phyloP scores from a whole-genome alignment of 2,113 vertebrate species.

The Syngnathus scovelli region DNA sequence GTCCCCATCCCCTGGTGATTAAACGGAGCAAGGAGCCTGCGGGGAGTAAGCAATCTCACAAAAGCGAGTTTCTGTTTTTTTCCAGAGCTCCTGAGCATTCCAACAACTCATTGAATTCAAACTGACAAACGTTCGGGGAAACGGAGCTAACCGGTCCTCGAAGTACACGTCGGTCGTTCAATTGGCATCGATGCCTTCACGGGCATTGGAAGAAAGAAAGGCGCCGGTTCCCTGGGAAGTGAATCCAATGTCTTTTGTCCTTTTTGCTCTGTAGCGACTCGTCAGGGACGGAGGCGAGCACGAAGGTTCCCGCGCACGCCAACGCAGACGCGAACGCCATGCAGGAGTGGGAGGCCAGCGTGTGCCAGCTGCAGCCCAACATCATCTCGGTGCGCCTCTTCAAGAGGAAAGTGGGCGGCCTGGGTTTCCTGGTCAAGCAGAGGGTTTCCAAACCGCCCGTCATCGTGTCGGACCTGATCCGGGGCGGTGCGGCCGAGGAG shows the following conservation, averaged over 20 bases:
- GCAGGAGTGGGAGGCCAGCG: slow-evolving; percentile 84
- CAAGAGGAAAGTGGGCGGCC: slow-evolving; percentile 90
- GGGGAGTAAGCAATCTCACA: too few species aligned
- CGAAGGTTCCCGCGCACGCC: background rate
- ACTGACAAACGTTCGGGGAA: too few species aligned
- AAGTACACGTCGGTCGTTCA: too few species aligned
- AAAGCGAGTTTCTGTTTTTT: too few species aligned
- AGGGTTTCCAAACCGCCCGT: slow-evolving; percentile 88
- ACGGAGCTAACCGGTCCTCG: too few species aligned
- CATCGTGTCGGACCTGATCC: slow-evolving; percentile 92
- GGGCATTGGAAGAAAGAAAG: background rate
- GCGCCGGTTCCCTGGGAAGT: slow-evolving; percentile 23
- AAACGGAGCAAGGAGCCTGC: too few species aligned
- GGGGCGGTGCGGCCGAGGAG: slow-evolving; percentile 89
- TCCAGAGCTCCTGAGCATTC: too few species aligned
- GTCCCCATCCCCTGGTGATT: too few species aligned
- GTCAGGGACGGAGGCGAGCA: slow-evolving; percentile 34
- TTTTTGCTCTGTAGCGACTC: slow-evolving; percentile 51
- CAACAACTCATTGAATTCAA: too few species aligned
- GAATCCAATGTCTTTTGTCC: slow-evolving; percentile 29
- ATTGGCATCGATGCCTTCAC: too few species aligned
- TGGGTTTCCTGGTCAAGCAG: slow-evolving; percentile 96
- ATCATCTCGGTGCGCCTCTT: slow-evolving; percentile 95
- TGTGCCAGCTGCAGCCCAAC: slow-evolving; percentile 94
- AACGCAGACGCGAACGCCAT: slow-evolving; percentile 63